Base-by-base conservation (phyloP, 1,140 invertebrate species). In the Pseudomyrmex pallidus region DNA sequence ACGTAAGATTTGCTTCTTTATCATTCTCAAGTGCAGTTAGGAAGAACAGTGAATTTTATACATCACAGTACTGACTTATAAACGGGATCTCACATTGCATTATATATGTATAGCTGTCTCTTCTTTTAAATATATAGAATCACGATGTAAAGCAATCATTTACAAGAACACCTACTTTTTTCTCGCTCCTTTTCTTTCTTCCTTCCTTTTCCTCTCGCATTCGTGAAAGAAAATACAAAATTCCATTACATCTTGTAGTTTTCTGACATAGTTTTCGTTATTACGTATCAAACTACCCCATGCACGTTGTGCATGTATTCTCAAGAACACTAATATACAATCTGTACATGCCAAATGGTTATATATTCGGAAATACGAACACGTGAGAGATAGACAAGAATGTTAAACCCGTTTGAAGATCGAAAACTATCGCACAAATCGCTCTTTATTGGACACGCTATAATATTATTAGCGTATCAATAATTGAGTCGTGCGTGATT, bases 101-200 rank as follows among this genome's bases (percentile, higher is more conserved):
- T 35, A 35, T 82, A 85, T 76, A 85, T 84, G 56, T 84, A 56
- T 84, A 84, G 17, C 54, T 87, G 59, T 84, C 59, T n/a, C 12
- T 13, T 52, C 50, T 52, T 13, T 87, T 66, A 74, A 87, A 86
- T 78, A 63, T 48, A 62, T 7, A 74, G 76, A 83, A 13, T 87
- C 84, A 84, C 46, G 62, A 74, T 59, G 25, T 61, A 70, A 35
- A 87, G 54, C 56, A 20, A 68, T 80, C 15, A 70, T 86, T 74
- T 87, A 80, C 62, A 63, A n/a, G 44, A 62, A 9, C 50, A n/a
- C 57, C 66, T 48, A 63, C 17, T 59, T 7, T 70, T 3, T 5
- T 0, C 59, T 63, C 22, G 25, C 62, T 64, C 12, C 52, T 10
- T 70, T 15, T 48, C 15, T 56, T 13, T 62, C 15, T 76, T 52